These are phyloP conservation scores for Adelphocoris suturalis DNA, from an alignment of 2,888 invertebrate species.

Conservation along the genomic window DNA sequence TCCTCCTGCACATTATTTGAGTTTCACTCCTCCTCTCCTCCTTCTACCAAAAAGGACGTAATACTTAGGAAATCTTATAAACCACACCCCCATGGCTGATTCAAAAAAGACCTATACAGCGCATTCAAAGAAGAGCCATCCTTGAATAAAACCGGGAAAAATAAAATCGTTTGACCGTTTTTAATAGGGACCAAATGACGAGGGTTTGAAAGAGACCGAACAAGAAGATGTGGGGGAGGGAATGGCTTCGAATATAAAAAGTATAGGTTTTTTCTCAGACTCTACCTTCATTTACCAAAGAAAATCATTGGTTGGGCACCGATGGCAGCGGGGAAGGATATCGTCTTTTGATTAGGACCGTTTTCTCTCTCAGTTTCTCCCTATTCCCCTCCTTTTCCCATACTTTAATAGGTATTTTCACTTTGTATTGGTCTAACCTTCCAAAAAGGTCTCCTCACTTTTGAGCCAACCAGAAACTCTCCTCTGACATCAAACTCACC, in stretches of 20 bases:
- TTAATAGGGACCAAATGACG: conserved; percentile 18
- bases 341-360: neutral
- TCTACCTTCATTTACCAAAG: neutral
- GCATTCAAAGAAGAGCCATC: neutral
- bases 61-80: neutral
- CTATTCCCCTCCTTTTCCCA: neutral
- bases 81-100: neutral
- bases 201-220: neutral
- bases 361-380: neutral
- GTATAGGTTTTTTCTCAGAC: too few relatives aligned
- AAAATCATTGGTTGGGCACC: neutral
- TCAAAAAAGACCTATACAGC: too few relatives aligned
- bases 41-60: neutral
- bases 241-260: too few relatives aligned
- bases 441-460: neutral
- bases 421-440: too few relatives aligned
- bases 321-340: neutral
- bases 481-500: neutral
- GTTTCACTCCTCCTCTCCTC: neutral
- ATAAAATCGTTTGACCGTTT: neutral
- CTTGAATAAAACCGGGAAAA: neutral
- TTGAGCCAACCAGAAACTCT: neutral
- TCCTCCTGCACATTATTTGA: neutral
- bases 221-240: too few relatives aligned
- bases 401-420: too few relatives aligned